A percentile compares a stretch with the other conserved stretches of the same genome.
Conservation (phyloP, 2,888 invertebrate genomes). For the Tachina fera region DNA sequence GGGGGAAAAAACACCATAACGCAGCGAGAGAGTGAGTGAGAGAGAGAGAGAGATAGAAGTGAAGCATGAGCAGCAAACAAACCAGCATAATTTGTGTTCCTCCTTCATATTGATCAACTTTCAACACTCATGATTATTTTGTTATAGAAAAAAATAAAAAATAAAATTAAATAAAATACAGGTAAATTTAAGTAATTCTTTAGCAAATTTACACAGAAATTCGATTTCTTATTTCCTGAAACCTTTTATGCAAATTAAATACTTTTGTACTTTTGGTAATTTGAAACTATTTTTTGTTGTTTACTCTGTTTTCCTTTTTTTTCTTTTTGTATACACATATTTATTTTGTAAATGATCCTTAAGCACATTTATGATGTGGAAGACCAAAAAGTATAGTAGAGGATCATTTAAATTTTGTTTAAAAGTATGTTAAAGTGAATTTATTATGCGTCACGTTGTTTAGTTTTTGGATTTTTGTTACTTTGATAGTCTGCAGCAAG, state of each 20-base stretch:
- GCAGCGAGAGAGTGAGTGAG: neutral
- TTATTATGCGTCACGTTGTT: conserved; percentile 68
- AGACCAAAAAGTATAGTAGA: conserved; percentile 21
- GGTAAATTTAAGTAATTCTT: conserved; percentile 20
- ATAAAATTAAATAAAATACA: neutral
- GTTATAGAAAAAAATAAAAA: neutral
- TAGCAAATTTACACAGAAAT: conserved; percentile 52
- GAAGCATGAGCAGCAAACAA: conserved; percentile 1
- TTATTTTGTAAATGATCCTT: conserved; percentile 57
- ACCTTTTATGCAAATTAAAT: conserved; percentile 66
- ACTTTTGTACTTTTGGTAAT: conserved; percentile 59
- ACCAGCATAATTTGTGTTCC: conserved; percentile 39
- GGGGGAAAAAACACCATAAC: conserved; percentile 21
- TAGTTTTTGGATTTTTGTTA: conserved; percentile 35
- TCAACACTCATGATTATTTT: conserved; percentile 37
- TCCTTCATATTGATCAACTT: conserved; percentile 30
- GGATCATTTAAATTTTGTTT: conserved; percentile 56
- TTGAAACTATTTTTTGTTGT: conserved; percentile 51
- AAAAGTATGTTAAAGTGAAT: conserved; percentile 49
- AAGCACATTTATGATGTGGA: conserved; percentile 27
- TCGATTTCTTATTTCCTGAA: conserved; percentile 64
- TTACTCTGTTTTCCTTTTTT: conserved; percentile 11
- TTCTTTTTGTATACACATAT: neutral
- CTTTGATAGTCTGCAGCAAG: conserved; percentile 7
- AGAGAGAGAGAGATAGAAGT: neutral